phyloP scores from a whole-genome alignment of 2,113 vertebrate genomes.

The Ploceus nigricollis region DNA sequence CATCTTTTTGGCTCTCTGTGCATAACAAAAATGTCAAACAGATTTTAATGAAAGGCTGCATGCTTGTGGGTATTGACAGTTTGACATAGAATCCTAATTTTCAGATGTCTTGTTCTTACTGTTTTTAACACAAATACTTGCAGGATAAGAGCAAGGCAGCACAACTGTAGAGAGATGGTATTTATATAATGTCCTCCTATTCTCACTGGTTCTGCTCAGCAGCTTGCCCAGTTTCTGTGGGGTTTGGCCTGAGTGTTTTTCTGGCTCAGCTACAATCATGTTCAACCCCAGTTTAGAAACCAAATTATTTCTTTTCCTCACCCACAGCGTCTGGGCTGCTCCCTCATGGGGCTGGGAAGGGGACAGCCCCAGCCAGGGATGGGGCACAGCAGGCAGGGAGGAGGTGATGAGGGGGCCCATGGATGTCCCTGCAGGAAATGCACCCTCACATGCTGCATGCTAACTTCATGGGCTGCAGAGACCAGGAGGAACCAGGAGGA shows the following conservation, averaged over 20 bases:
- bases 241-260: background rate
- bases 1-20: slow-evolving; percentile 70
- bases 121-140: slow-evolving; percentile 62
- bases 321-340: background rate
- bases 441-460: rapidly evolving
- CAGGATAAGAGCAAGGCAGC: slow-evolving; percentile 18
- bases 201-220: background rate
- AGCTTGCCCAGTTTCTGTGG: background rate
- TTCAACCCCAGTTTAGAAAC: slow-evolving; percentile 40
- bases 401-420: rapidly evolving
- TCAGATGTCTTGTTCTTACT: slow-evolving; percentile 73
- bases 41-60: slow-evolving; percentile 78
- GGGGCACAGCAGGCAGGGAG: too few relatives aligned
- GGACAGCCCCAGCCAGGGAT: background rate
- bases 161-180: background rate
- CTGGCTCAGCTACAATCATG: background rate
- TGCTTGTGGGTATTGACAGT: slow-evolving; percentile 74
- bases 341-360: background rate
- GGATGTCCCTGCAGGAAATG: background rate
- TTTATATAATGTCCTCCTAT: background rate
- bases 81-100: slow-evolving; percentile 73
- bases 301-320: slow-evolving; percentile 17
- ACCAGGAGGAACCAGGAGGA: background rate
- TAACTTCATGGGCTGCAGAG: background rate
- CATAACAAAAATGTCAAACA: slow-evolving; percentile 80